Evolutionary conservation across 1,140 invertebrate species (phyloP).

Genomic region (Tetragnatha versicolor): DNA sequence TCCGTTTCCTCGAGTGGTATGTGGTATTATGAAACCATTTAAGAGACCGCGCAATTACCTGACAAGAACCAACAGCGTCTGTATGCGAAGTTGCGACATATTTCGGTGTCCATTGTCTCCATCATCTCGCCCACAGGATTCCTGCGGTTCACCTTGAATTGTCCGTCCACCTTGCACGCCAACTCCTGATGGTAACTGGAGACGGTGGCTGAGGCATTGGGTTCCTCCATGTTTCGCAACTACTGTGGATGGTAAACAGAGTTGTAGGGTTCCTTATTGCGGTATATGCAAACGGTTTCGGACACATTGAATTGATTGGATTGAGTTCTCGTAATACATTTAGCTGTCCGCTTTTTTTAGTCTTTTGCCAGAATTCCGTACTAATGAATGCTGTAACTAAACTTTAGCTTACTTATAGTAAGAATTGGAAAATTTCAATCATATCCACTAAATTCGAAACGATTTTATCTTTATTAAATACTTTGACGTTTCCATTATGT

Average conservation of each 20-base stretch:
- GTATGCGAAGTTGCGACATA: slow-evolving; percentile 28
- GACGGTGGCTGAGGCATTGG: not conserved
- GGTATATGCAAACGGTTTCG: too few relatives aligned
- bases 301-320: not conserved
- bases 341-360: not conserved
- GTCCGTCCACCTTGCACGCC: slow-evolving; percentile 3
- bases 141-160: slow-evolving; percentile 27
- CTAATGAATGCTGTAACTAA: too few relatives aligned
- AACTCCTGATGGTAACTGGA: not conserved
- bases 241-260: not conserved
- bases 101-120: slow-evolving; percentile 24
- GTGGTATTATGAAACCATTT: too few relatives aligned
- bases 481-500: too few relatives aligned
- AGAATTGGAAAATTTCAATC: too few relatives aligned
- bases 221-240: slow-evolving; percentile 2
- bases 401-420: too few relatives aligned
- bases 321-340: not conserved
- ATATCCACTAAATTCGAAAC: too few relatives aligned
- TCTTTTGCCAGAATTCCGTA: too few relatives aligned
- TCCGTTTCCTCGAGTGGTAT: too few relatives aligned
- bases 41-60: not conserved
- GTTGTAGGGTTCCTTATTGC: too few relatives aligned
- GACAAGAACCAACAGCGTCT: not conserved
- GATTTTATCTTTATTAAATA: too few relatives aligned
- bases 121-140: not conserved